phyloP scores from a whole-genome alignment of 2,888 invertebrate species.

The Orthosia gracilis region DNA sequence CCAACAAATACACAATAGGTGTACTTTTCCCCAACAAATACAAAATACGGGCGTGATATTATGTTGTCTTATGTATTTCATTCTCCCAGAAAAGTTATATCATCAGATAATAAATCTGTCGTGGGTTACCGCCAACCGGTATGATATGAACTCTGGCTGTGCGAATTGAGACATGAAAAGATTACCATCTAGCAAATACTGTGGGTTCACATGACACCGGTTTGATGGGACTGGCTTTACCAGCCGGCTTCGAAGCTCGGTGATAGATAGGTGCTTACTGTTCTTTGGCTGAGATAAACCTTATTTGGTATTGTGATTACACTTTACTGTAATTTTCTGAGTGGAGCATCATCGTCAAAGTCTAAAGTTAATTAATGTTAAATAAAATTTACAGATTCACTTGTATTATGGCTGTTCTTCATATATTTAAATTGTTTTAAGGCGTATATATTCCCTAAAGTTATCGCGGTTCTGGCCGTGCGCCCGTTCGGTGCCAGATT shows the following conservation, averaged over 20 bases:
- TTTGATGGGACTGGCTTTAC: constrained; percentile 39
- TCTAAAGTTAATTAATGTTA: neutral
- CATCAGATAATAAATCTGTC: neutral
- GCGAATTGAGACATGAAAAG: constrained; percentile 52
- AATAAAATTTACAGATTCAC: neutral
- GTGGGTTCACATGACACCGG: constrained; percentile 33
- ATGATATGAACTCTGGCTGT: constrained; percentile 29
- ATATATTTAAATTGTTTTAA: too few relatives aligned
- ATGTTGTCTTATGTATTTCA: neutral
- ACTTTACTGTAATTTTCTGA: neutral
- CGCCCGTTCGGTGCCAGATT: too few relatives aligned
- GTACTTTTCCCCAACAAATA: too few relatives aligned
- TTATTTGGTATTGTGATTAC: neutral
- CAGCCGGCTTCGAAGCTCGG: neutral
- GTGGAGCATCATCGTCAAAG: neutral
- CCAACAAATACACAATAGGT: too few relatives aligned
- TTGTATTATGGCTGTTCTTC: neutral
- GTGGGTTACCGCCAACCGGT: constrained; percentile 27
- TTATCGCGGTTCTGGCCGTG: too few relatives aligned
- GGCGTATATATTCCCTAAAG: too few relatives aligned
- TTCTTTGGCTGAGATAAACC: neutral
- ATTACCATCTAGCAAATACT: constrained; percentile 39
- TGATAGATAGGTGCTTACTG: constrained; percentile 19
- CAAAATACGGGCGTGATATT: too few relatives aligned
- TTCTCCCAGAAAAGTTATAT: neutral